Evolutionary conservation across 2,113 vertebrate genomes (phyloP).

Genomic region (Oenanthe melanoleuca): DNA sequence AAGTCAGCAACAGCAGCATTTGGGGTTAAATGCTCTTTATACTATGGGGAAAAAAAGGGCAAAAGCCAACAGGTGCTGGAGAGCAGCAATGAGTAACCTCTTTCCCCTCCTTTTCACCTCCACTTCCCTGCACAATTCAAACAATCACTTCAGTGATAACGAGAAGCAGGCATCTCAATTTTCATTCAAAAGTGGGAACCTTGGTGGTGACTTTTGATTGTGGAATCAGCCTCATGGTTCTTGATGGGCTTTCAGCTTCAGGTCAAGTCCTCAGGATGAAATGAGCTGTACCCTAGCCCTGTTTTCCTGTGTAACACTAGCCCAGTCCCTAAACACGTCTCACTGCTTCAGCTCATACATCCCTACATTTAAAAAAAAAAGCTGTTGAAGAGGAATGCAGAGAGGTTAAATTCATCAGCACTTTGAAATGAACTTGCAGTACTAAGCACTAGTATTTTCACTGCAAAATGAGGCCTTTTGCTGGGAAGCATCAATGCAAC

Average conservation of each 20-base stretch:
- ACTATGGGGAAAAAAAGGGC: no score
- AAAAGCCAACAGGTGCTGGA: background rate
- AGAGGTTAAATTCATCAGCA: conserved; percentile 1
- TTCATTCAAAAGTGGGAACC: background rate
- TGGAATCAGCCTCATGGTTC: background rate
- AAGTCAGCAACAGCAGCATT: background rate
- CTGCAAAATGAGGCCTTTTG: conserved; percentile 31
- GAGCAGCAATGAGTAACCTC: background rate
- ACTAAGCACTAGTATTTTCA: conserved; percentile 27
- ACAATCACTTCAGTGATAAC: background rate
- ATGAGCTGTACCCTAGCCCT: background rate
- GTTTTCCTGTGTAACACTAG: background rate
- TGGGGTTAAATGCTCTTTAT: background rate
- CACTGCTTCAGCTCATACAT: background rate
- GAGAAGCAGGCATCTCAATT: background rate
- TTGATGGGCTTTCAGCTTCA: background rate
- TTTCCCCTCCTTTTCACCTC: background rate
- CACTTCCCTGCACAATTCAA: background rate
- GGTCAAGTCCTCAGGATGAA: background rate
- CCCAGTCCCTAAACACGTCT: background rate
- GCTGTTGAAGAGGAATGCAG: background rate
- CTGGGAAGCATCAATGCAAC: conserved; percentile 41
- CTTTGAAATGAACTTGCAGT: conserved; percentile 43
- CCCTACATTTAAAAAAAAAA: background rate
- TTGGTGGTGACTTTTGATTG: background rate